Evolutionary conservation across 2,888 invertebrate species (phyloP).

Genomic region (Drosophila neonasuta): DNA sequence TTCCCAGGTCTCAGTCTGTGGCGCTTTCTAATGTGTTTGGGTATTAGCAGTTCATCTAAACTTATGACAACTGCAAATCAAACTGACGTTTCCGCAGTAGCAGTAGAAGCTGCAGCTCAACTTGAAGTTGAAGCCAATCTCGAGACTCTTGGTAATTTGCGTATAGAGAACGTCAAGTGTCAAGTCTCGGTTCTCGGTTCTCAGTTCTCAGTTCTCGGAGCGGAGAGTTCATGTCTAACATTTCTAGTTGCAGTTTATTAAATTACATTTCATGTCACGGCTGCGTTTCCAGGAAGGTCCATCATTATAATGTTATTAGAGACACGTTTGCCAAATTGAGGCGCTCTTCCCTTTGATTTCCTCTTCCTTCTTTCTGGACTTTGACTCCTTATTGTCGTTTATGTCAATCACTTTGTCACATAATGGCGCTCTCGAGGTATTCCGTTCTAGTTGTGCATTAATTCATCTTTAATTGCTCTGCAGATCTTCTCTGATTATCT

Average conservation of each 20-base stretch:
- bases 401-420: constrained; percentile 53
- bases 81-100: constrained; percentile 78
- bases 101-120: constrained; percentile 22
- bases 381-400: neutral
- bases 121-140: constrained; percentile 17
- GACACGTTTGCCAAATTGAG: constrained; percentile 44
- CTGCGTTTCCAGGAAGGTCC: constrained; percentile 57
- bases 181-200: constrained; percentile 22
- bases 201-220: constrained; percentile 10
- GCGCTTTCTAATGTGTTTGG: constrained; percentile 76
- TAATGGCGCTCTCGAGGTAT: constrained; percentile 29
- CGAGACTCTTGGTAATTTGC: constrained; percentile 54
- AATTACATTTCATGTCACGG: constrained; percentile 67
- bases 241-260: constrained; percentile 61
- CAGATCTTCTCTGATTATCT: constrained; percentile 25
- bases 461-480: constrained; percentile 74
- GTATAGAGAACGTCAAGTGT: constrained; percentile 54
- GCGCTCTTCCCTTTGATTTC: constrained; percentile 10
- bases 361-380: neutral
- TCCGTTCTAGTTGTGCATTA: constrained; percentile 47
- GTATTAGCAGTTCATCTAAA: constrained; percentile 78
- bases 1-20: constrained; percentile 28
- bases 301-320: constrained; percentile 78
- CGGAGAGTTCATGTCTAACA: constrained; percentile 56
- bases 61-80: constrained; percentile 79